These are phyloP conservation scores for Conops quadrifasciatus DNA, from an alignment of 2,888 invertebrate genomes.

Conservation along the genomic window DNA sequence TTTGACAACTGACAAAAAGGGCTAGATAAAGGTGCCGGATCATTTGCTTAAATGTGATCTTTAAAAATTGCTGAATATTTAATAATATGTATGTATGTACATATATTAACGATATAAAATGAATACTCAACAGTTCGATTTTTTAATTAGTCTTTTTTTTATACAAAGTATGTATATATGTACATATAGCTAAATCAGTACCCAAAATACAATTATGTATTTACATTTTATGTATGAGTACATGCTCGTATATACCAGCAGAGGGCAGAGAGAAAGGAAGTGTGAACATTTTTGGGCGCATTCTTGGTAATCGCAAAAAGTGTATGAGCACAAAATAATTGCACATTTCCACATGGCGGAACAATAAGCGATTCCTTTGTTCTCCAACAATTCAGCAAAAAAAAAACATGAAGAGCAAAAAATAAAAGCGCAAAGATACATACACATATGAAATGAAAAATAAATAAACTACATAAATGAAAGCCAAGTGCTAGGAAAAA, in stretches of 20 bases:
- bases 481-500: neutral
- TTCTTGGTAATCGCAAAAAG: conserved; percentile 16
- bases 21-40: too few species aligned
- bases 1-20: too few species aligned
- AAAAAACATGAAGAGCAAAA: conserved; percentile 30
- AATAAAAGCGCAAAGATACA: neutral
- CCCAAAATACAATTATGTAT: neutral
- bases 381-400: neutral
- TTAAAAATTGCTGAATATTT: too few species aligned
- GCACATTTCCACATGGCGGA: conserved; percentile 43
- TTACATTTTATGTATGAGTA: neutral
- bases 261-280: neutral
- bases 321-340: conserved; percentile 41
- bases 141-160: too few species aligned
- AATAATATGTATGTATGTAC: too few species aligned
- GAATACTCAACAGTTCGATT: neutral
- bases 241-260: neutral
- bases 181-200: too few species aligned
- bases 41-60: too few species aligned
- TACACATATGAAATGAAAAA: conserved; percentile 4
- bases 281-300: conserved; percentile 19
- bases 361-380: conserved; percentile 32
- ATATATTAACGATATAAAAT: too few species aligned
- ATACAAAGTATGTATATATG: too few species aligned
- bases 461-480: neutral